Evolutionary conservation across 2,797 vertebrate species (phyloP), one percentile per base, ranked within the genome.

Genomic region (Phataginus tetradactyla): DNA sequence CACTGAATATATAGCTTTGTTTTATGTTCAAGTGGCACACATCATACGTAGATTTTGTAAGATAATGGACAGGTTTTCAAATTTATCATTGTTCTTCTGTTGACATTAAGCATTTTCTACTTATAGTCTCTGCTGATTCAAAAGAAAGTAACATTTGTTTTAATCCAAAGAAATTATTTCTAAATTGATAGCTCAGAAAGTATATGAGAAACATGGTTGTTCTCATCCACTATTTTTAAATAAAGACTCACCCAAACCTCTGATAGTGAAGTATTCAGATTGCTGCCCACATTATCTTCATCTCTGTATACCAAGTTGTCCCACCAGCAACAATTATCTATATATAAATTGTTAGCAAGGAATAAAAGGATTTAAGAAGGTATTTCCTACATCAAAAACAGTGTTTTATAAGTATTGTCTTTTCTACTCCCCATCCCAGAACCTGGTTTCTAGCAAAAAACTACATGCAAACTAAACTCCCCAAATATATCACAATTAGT

Each of bases 51-150:
- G 72, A 95, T 94, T 95, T 86, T 85, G 37, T 85, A 80, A 90
- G 77, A 94, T 88, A 92, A 95, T 66, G 10, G 81, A 61, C 49
- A 86, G 3, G 11, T 95, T 96, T 96, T 91, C 32, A 95, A 94
- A 86, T 89, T 63, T 61, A 95, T 90, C 96, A 72, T n/a, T 45
- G 21, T 66, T 55, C 25, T 94, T 97, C 51, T 87, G 7, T 42
- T 96, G 72, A 18, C 77, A 91, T 79, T 90, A 80, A 85, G 90
- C 23, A 81, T 91, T 80, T 91, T 94, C 75, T 93, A 91, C 96
- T 96, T 95, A 91, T 68, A 32, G 51, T 89, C 37, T 90, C 53
- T n/a, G 91, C 45, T 94, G 37, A 63, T 71, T 71, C 32, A 79
- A 72, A 95, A 68, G 27, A 93, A 86, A 88, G 32, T 1, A 66